Evolutionary conservation across 35 echinoderm and acorn worm genomes (phyloP).

Genomic region (Holothuria glaberrima): DNA sequence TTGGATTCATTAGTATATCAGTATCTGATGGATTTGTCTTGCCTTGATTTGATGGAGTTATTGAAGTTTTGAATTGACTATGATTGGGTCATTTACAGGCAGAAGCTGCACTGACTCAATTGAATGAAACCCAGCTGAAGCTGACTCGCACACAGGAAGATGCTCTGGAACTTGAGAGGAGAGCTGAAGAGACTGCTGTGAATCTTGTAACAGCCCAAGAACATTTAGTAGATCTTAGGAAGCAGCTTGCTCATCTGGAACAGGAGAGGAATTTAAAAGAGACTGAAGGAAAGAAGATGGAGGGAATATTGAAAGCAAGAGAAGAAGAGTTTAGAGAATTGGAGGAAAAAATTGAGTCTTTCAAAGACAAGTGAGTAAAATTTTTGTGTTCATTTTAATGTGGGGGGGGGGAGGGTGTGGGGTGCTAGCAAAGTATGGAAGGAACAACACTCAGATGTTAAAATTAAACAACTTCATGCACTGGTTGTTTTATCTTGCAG

Average conservation of each 20-base stretch:
- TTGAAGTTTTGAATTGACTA: no score
- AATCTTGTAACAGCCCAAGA: conserved; percentile 72
- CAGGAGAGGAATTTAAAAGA: conserved; percentile 44
- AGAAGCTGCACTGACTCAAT: conserved; percentile 55
- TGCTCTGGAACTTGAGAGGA: conserved; percentile 66
- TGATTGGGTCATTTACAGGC: conserved; percentile 24
- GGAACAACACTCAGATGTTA: no score
- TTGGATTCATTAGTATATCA: no score
- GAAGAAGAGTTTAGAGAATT: conserved; percentile 70
- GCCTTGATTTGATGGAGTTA: no score
- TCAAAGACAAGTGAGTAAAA: conserved; percentile 60
- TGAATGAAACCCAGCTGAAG: conserved; percentile 61
- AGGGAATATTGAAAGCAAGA: conserved; percentile 48
- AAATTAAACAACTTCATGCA: no score
- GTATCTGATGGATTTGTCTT: no score
- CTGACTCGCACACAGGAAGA: conserved; percentile 69
- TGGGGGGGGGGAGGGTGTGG: not conserved
- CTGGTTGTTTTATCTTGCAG: conserved; percentile 23
- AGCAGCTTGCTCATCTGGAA: conserved; percentile 66
- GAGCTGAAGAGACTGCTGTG: conserved; percentile 61
- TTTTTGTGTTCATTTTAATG: no score
- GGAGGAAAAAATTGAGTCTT: conserved; percentile 69
- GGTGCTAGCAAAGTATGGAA: no score
- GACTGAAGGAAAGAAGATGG: conserved; percentile 42
- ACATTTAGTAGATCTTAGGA: conserved; percentile 56